These are phyloP conservation scores for Tigriopus californicus DNA, from an alignment of 2,888 invertebrate species.

Conservation along the genomic window DNA sequence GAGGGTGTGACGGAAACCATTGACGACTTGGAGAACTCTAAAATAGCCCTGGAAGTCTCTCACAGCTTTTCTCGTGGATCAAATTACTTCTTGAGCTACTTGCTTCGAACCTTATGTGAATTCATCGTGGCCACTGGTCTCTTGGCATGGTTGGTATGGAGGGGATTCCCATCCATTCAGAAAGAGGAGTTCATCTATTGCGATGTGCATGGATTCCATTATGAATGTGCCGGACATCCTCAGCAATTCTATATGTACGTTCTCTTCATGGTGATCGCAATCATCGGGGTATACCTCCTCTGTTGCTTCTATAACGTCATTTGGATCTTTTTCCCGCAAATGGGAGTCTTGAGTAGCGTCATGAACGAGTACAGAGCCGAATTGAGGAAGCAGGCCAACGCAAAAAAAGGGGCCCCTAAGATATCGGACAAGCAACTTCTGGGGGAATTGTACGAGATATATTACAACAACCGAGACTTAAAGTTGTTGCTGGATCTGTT, in stretches of 20 bases:
- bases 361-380: neutral
- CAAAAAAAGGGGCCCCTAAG: neutral
- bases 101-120: neutral
- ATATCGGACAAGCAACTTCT: neutral
- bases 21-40: neutral
- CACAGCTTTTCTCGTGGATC: slow-evolving; percentile 4
- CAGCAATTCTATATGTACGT: slow-evolving; percentile 10
- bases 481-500: slow-evolving; percentile 4
- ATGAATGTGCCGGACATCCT: slow-evolving; percentile 11
- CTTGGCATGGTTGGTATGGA: neutral
- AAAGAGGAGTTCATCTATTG: slow-evolving; percentile 11
- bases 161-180: slow-evolving; percentile 2
- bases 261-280: neutral
- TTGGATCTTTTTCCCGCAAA: slow-evolving; percentile 1
- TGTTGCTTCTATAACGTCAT: slow-evolving; percentile 4
- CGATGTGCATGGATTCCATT: slow-evolving; percentile 6
- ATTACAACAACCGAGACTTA: slow-evolving; percentile 7
- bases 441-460: neutral
- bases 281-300: neutral
- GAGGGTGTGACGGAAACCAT: neutral
- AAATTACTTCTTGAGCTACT: slow-evolving; percentile 6
- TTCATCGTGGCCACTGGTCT: neutral
- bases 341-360: neutral
- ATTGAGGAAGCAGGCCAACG: neutral
- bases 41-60: slow-evolving; percentile 2